phyloP scores from a whole-genome alignment of 1,140 invertebrate genomes.

The Drosophila pruinosa region DNA sequence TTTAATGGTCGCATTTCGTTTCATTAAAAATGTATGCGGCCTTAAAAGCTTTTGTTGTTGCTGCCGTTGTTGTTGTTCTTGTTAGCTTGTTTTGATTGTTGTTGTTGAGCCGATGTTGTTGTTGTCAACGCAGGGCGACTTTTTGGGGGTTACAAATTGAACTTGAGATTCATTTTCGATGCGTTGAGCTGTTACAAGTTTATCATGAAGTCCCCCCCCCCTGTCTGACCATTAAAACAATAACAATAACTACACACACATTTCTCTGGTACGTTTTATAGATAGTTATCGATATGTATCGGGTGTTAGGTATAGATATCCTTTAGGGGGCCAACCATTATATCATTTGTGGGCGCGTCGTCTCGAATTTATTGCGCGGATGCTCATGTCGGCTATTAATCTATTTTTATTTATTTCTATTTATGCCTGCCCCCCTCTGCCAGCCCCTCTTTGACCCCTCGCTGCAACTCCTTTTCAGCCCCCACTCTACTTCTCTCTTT shows the following conservation, averaged over 20 bases:
- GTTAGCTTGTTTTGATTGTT: neutral
- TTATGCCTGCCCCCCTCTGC: slow-evolving; percentile 40
- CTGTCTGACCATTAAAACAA: no score
- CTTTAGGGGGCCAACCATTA: slow-evolving; percentile 11
- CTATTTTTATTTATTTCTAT: slow-evolving; percentile 74
- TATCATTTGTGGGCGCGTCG: slow-evolving; percentile 38
- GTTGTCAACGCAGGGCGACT: slow-evolving; percentile 29
- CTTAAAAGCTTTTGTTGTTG: slow-evolving; percentile 74
- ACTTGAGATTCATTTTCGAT: slow-evolving; percentile 19
- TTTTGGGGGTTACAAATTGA: slow-evolving; percentile 9
- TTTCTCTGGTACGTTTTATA: neutral
- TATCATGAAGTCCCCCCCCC: neutral
- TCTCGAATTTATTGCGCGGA: slow-evolving; percentile 53
- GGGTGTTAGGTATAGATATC: neutral
- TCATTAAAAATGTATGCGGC: slow-evolving; percentile 78
- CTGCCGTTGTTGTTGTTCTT: slow-evolving; percentile 17
- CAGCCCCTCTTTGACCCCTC: neutral
- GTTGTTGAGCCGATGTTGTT: slow-evolving; percentile 20
- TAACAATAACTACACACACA: neutral
- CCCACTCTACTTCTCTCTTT: neutral
- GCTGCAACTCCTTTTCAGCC: neutral
- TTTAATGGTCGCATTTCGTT: slow-evolving; percentile 79
- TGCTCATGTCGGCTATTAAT: slow-evolving; percentile 62
- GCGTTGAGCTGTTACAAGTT: slow-evolving; percentile 11
- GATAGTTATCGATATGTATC: neutral